Base-by-base conservation (phyloP, 2,797 vertebrate genomes). In the Acrocephalus scirpaceus region DNA sequence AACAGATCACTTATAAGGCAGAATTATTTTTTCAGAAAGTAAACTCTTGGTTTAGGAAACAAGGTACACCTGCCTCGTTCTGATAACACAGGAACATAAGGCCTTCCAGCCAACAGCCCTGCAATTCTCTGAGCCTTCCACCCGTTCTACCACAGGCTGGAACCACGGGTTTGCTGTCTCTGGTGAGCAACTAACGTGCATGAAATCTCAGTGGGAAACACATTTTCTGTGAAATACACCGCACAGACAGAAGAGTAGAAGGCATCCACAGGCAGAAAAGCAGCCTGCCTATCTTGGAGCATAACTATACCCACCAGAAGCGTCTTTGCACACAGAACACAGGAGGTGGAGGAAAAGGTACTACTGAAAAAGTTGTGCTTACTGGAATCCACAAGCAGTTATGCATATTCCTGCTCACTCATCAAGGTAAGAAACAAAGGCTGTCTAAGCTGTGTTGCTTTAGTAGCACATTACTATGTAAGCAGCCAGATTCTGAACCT, bases 281-380 rank as follows among this genome's bases (percentile, higher is more conserved):
- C 19, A 34, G 32, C 1, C 0, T 9, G 36, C 1, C 0, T 7
- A 15, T n/a, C 29, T 65, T 23, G 40, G 34, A 84, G 34, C 13
- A 36, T 3, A 53, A 10, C 5, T 6, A 36, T 19, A 74, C 65
- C 10, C 38, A 26, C 20, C 50, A 44, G 17, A 51, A 83, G 62
- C 5, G 26, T 53, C 30, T 53, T n/a, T 57, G 57, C 47, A 80
- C 72, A 64, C 60, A 89, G 36, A 42, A 22, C 8, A 54, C 20
- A 54, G 42, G 13, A 67, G 22, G 13, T 27, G 16, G 30, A 16
- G 20, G 16, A 42, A 53, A 70, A 72, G 18, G 19, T 10, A 9
- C 27, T 30, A 30, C 0, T 36, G 25, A 26, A 48, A 81, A 69
- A 84, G 71, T 47, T 44, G 34, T 34, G 34, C 34, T 64, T 64